Percentiles rank a stretch among this genome's conserved stretches.
These are phyloP conservation scores for Heliconius hortense DNA, from an alignment of 2,888 invertebrate genomes.

Conservation along the genomic window DNA sequence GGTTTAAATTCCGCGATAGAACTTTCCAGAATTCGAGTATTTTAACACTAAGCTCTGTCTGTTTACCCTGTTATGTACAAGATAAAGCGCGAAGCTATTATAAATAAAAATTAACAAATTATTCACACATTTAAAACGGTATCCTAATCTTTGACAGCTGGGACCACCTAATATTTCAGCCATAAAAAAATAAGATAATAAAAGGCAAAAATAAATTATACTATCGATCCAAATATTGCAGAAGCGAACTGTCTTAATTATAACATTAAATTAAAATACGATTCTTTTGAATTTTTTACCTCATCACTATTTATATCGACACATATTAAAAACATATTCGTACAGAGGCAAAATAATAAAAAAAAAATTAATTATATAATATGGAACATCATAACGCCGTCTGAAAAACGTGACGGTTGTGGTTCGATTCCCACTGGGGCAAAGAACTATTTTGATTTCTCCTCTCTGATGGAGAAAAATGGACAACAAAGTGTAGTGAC, in stretches of 20 bases:
- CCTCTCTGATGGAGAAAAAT: too few relatives aligned
- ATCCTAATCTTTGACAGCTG: slow-evolving; percentile 38
- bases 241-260: slow-evolving; percentile 42
- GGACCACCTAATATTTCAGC: slow-evolving; percentile 41
- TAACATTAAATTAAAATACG: slow-evolving; percentile 42
- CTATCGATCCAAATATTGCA: slow-evolving; percentile 34
- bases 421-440: too few relatives aligned
- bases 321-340: background rate
- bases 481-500: too few relatives aligned
- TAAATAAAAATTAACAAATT: background rate
- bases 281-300: slow-evolving; percentile 27
- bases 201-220: slow-evolving; percentile 39
- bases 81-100: background rate
- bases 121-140: slow-evolving; percentile 15
- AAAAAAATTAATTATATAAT: too few relatives aligned
- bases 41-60: background rate
- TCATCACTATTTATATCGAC: slow-evolving; percentile 14
- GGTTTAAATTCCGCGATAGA: background rate
- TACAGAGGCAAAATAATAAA: background rate
- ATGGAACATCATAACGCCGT: too few relatives aligned
- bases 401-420: too few relatives aligned
- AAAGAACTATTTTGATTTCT: too few relatives aligned
- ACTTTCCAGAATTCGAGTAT: background rate
- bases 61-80: background rate
- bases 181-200: slow-evolving; percentile 40